Conservation (phyloP, 92 coral and sea anemone species). For the Blastomussa wellsi region DNA sequence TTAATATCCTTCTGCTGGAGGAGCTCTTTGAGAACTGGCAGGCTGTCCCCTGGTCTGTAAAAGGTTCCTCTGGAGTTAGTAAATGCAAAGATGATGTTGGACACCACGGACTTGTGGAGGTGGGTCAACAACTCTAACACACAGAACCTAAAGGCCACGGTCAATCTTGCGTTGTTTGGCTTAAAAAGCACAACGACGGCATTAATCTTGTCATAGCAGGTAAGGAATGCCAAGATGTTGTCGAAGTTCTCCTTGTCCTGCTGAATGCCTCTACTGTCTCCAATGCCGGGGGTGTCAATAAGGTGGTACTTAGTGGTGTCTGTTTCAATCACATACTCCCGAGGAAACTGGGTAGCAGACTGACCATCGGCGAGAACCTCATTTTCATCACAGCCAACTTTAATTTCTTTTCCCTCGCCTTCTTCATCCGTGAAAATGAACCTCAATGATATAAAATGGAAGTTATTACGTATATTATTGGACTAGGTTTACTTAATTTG, state of each 20-base stretch:
- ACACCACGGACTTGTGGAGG: no score
- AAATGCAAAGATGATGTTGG: no score
- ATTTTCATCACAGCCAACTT: constrained; percentile 11
- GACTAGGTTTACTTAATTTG: no score
- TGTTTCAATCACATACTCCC: constrained; percentile 27
- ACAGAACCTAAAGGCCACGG: background rate
- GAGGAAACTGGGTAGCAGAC: constrained; percentile 9
- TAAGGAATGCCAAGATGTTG: background rate
- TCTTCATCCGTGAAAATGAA: constrained; percentile 25
- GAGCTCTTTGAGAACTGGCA: background rate
- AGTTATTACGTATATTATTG: no score
- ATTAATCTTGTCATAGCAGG: constrained; percentile 23
- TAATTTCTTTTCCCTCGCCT: constrained; percentile 14
- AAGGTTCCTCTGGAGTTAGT: background rate
- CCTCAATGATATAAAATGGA: background rate
- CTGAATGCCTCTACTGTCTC: constrained; percentile 27
- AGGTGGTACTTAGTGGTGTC: constrained; percentile 16
- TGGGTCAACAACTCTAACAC: no score
- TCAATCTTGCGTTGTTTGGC: constrained; percentile 24
- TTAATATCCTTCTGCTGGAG: background rate
- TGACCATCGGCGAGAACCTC: constrained; percentile 11
- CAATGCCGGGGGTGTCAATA: constrained; percentile 10
- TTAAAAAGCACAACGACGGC: constrained; percentile 33
- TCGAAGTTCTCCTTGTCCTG: no score
- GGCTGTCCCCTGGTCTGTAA: background rate